Evolutionary conservation across 2,113 vertebrate species (phyloP).

Genomic region (Urocolius indicus): DNA sequence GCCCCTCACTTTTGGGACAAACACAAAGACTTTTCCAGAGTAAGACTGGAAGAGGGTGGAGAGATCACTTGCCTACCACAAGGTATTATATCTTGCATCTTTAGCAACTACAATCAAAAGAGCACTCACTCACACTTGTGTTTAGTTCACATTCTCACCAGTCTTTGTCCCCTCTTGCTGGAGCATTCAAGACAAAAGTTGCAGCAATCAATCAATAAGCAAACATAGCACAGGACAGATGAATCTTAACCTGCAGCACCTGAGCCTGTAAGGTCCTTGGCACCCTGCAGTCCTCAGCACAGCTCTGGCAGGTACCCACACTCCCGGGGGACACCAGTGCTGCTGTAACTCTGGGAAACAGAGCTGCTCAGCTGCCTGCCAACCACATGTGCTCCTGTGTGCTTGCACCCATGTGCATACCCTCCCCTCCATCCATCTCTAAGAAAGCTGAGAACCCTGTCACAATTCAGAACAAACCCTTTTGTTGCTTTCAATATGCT

Average conservation of each 20-base stretch:
- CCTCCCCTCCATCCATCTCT: too few species aligned
- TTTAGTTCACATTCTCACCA: neutral
- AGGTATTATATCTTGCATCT: neutral
- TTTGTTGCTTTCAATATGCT: neutral
- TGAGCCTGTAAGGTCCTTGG: neutral
- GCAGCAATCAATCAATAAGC: neutral
- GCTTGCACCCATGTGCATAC: accelerated
- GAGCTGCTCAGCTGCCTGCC: neutral
- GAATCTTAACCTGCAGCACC: neutral
- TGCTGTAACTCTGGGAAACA: neutral
- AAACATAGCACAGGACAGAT: neutral
- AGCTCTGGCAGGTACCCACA: neutral
- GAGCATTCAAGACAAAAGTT: neutral
- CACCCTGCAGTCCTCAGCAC: neutral
- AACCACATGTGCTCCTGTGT: neutral
- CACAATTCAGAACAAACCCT: neutral
- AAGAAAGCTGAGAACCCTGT: neutral
- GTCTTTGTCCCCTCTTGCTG: neutral
- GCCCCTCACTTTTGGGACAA: neutral
- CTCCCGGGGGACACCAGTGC: accelerated
- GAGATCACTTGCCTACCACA: neutral
- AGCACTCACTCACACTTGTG: neutral
- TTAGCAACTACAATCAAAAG: neutral
- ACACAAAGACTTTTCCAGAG: neutral
- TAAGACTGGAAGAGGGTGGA: neutral